These are phyloP conservation scores for Pheosia tremula DNA, from an alignment of 2,888 invertebrate genomes.

Conservation along the genomic window DNA sequence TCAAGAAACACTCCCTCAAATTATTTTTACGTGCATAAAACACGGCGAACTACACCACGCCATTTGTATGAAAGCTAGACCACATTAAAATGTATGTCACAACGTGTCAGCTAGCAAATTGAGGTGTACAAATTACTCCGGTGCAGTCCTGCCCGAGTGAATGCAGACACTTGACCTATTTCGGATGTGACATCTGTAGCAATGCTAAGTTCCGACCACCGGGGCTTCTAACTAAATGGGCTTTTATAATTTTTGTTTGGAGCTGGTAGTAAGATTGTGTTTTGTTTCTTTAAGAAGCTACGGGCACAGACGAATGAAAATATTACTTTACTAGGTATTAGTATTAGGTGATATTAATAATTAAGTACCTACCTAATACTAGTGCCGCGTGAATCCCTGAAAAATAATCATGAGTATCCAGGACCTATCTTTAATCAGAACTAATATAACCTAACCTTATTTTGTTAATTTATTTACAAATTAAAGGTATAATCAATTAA, in stretches of 20 bases:
- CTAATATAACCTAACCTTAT: no score
- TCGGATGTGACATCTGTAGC: slow-evolving; percentile 53
- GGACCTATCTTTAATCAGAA: no score
- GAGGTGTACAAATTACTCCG: slow-evolving; percentile 57
- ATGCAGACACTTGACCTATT: slow-evolving; percentile 67
- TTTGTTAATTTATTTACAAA: no score
- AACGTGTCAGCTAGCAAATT: slow-evolving; percentile 26
- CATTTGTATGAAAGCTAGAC: slow-evolving; percentile 19
- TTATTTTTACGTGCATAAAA: not conserved
- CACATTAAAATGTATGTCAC: slow-evolving; percentile 38
- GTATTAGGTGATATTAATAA: no score
- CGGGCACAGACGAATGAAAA: no score
- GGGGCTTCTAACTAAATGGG: slow-evolving; percentile 25
- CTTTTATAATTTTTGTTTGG: not conserved
- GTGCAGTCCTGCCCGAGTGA: slow-evolving; percentile 41
- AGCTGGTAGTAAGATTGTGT: not conserved
- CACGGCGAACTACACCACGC: not conserved
- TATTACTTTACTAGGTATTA: no score
- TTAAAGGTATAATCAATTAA: no score
- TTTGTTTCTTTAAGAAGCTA: not conserved
- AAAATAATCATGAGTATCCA: no score
- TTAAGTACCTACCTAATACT: no score
- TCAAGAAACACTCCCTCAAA: no score
- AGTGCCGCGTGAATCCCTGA: no score
- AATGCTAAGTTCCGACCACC: slow-evolving; percentile 32